phyloP scores from a whole-genome alignment of 2,888 invertebrate genomes.

The Cinara cedri region DNA sequence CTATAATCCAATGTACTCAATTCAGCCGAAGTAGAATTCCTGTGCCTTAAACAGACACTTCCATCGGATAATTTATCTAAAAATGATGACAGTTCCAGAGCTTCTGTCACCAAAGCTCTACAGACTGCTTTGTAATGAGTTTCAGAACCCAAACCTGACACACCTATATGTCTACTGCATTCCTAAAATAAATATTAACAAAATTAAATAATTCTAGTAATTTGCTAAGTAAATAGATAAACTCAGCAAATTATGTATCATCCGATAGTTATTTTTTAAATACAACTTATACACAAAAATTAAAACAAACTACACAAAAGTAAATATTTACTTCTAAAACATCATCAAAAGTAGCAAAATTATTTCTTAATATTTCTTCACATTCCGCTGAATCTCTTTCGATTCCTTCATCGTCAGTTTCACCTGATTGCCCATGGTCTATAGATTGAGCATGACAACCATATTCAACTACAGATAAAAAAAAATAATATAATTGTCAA shows the following conservation, averaged over 20 bases:
- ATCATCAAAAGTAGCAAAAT: constrained; percentile 59
- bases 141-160: constrained; percentile 68
- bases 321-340: constrained; percentile 60
- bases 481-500: neutral
- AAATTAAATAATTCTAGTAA: neutral
- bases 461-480: constrained; percentile 36
- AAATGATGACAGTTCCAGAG: constrained; percentile 87
- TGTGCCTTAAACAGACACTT: constrained; percentile 70
- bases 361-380: constrained; percentile 66
- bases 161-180: constrained; percentile 66
- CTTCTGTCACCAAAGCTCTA: constrained; percentile 89
- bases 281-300: neutral
- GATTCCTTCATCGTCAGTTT: constrained; percentile 87
- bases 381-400: constrained; percentile 83
- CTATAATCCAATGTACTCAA: constrained; percentile 83
- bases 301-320: no score
- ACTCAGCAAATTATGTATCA: neutral
- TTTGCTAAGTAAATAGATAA: constrained; percentile 1
- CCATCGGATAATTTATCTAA: constrained; percentile 81
- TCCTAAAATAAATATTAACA: constrained; percentile 63
- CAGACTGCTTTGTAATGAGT: constrained; percentile 90
- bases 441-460: constrained; percentile 43
- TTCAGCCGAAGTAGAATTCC: constrained; percentile 73
- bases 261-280: constrained; percentile 15
- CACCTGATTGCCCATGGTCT: constrained; percentile 61